Evolutionary conservation across 2,888 invertebrate genomes (phyloP), one percentile per base, ranked within the genome.

Genomic region (Papilio demoleus): DNA sequence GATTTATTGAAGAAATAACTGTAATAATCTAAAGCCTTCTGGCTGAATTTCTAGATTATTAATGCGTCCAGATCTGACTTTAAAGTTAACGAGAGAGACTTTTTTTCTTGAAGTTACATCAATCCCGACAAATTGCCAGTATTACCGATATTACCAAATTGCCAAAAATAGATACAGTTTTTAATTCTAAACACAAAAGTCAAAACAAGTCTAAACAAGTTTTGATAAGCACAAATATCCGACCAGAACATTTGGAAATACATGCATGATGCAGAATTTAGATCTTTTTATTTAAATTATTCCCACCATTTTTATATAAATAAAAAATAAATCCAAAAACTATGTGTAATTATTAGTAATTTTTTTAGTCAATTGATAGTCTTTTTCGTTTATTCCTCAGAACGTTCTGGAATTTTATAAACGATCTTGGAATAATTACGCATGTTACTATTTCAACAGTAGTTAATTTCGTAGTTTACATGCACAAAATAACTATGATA

Each of bases 121-220:
- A n/a, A n/a, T n/a, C n/a, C n/a, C n/a, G n/a, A n/a, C n/a, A n/a
- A n/a, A n/a, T n/a, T n/a, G n/a, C n/a, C n/a, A n/a, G n/a, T n/a
- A n/a, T n/a, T n/a, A n/a, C n/a, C n/a, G n/a, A 17, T 17, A 42
- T 42, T 42, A 8, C 8, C 17, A 38, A 17, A 17, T 27, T 14
- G 50, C 22, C 27, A 19, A 50, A 50, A 50, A 36, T 38, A 36
- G 36, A 63, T 50, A 22, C 19, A 1, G n/a, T 19, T 24, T 50
- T 50, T 40, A 65, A 19, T 42, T 42, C 36, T 53, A 38, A 65
- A n/a, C 56, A 65, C 56, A 50, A 63, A 50, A 50, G 22, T 9
- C 22, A 50, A 53, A 64, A 45, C 63, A 38, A 64, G 63, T 64
- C 36, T n/a, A 64, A 64, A 64, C 63, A 64, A 50, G 63, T 64